These are phyloP conservation scores for Dione juno DNA, from an alignment of 2,888 invertebrate species.

Conservation along the genomic window DNA sequence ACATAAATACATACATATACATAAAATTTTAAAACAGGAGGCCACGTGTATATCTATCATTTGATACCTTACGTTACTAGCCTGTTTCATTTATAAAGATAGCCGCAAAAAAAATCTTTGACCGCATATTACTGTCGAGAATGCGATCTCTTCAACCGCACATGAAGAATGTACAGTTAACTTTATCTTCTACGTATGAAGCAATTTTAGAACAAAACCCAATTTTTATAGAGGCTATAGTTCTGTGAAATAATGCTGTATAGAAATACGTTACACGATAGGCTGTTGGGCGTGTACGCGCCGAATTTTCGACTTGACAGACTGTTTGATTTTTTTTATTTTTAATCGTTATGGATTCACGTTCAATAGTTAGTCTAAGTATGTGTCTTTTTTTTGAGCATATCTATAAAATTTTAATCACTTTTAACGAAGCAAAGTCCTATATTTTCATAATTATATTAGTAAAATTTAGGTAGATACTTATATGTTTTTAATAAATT, in stretches of 20 bases:
- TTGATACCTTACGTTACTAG: conserved; percentile 41
- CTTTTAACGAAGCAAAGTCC: too few relatives aligned
- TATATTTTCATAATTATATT: too few relatives aligned
- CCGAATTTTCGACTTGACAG: conserved; percentile 7
- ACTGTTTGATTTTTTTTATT: conserved; percentile 14
- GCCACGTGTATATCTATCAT: conserved; percentile 45
- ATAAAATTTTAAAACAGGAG: conserved; percentile 16
- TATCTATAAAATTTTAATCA: too few relatives aligned
- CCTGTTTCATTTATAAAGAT: conserved; percentile 43
- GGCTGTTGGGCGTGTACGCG: conserved; percentile 24
- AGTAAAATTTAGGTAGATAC: too few relatives aligned
- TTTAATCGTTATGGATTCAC: too few relatives aligned
- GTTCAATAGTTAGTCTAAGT: too few relatives aligned
- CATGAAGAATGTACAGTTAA: conserved; percentile 43
- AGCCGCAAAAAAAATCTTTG: conserved; percentile 43
- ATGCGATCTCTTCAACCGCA: conserved; percentile 39
- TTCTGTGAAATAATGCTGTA: conserved; percentile 7
- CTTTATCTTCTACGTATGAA: conserved; percentile 25
- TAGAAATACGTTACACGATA: conserved; percentile 33
- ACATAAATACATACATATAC: conserved; percentile 9
- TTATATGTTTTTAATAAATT: too few relatives aligned
- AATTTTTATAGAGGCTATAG: background rate
- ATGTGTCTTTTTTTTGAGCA: too few relatives aligned
- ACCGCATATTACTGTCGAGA: conserved; percentile 38
- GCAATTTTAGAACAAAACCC: conserved; percentile 18